Base-by-base conservation (phyloP, 2,113 vertebrate genomes). In the Hypanus sabinus region DNA sequence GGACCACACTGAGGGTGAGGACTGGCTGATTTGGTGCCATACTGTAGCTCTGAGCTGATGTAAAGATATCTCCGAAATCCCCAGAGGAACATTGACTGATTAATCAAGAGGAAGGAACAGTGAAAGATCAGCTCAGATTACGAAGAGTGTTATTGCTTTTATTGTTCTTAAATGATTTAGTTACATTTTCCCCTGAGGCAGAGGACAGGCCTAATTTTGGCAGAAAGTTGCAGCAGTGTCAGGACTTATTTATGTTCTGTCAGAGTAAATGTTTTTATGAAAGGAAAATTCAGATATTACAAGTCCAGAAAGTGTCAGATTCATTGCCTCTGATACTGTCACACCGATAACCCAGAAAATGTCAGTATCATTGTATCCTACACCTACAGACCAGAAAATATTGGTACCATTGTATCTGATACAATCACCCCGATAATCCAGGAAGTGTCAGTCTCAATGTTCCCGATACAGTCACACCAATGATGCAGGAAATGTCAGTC, bases 221-320 rank as follows among this genome's bases (percentile, higher is more conserved):
- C 91, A 55, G 33, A 7, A 55, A 75, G 91, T 75, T 75, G 22
- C 38, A 12, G 18, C 5, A 33, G 10, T 71, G 91, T 93, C 91
- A 71, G 10, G 16, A 6, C n/a, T 22, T 70, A 91, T 91, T 91
- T 91, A 70, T 91, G 65, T 36, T 91, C 60, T 38, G 62, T 57
- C 65, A 92, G n/a, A 92, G 7, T 70, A 62, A 68, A 68, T 92
- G 62, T 38, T 92, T 92, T 92, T 70, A 70, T 70, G 36, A 57
- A 2, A 70, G n/a, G 65, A 57, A 70, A 92, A 92, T n/a, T 70
- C 18, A 68, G 65, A 24, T 38, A 70, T 38, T 38, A 92, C 88
- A 71, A 22, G 22, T 22, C 65, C 88, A 70, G 62, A 10, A n/a
- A 11, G 18, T 20, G n/a, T 36, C 62, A 38, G 6, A 38, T n/a